phyloP scores from a whole-genome alignment of 2,888 invertebrate genomes.

The Amphipoea lucens region DNA sequence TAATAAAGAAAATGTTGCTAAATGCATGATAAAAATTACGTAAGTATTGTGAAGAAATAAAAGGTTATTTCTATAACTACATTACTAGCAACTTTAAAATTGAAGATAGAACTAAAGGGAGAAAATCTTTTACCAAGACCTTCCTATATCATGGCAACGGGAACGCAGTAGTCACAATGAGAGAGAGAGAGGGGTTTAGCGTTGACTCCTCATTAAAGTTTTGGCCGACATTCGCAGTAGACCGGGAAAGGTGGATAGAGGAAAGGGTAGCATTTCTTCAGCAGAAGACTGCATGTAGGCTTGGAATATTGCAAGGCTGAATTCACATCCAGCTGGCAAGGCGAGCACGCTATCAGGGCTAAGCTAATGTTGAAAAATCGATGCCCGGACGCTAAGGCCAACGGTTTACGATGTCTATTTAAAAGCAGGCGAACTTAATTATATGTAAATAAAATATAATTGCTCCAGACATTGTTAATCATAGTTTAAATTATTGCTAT shows the following conservation, averaged over 20 bases:
- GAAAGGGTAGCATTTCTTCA: neutral
- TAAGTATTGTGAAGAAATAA: too few relatives aligned
- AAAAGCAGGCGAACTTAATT: constrained; percentile 6
- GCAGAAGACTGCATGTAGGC: neutral
- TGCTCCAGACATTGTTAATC: neutral
- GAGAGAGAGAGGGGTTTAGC: neutral
- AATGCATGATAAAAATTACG: neutral
- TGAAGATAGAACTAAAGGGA: neutral
- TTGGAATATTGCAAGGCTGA: neutral
- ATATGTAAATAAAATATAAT: constrained; percentile 13
- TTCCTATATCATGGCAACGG: neutral
- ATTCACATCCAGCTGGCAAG: constrained; percentile 7
- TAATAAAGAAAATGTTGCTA: neutral
- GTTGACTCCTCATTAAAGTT: neutral
- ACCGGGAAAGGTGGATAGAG: neutral
- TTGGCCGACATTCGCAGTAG: neutral
- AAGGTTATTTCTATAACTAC: neutral
- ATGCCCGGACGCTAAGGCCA: constrained; percentile 30
- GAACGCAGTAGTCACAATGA: neutral
- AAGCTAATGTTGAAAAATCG: constrained; percentile 33
- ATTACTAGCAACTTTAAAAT: neutral
- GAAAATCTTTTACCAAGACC: neutral
- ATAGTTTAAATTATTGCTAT: constrained; percentile 9
- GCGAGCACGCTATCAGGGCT: neutral
- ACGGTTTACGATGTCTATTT: constrained; percentile 18